A percentile compares a stretch with the other conserved stretches of the same genome.
phyloP scores from a whole-genome alignment of 2,113 vertebrate species.

The Cryptomyrus ogoouensis region DNA sequence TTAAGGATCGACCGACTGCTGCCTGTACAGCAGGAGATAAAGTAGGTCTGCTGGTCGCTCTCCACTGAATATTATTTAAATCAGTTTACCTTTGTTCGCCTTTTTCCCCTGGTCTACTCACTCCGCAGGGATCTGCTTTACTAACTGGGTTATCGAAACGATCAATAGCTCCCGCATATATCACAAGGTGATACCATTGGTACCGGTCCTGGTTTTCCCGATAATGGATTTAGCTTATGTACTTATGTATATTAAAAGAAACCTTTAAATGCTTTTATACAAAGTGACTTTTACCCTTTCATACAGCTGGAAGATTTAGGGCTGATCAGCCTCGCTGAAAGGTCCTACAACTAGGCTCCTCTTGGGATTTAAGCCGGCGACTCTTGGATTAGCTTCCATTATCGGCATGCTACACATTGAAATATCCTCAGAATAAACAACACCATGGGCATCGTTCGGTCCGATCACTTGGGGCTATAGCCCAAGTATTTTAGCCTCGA shows the following conservation, averaged over 20 bases:
- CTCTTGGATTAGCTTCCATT: not conserved
- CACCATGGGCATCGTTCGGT: not conserved
- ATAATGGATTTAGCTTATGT: not conserved
- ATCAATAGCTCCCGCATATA: not conserved
- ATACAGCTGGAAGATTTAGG: not conserved
- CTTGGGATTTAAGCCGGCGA: not conserved
- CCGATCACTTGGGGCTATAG: no score
- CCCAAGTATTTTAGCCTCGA: no score
- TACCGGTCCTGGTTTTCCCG: not conserved
- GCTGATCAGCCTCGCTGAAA: not conserved
- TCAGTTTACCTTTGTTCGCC: not conserved
- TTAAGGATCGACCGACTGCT: not conserved
- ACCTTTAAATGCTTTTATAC: not conserved
- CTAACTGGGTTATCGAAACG: conserved; percentile 1
- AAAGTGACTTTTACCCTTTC: conserved; percentile 1
- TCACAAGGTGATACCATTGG: not conserved
- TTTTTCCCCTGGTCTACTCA: not conserved
- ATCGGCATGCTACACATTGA: not conserved
- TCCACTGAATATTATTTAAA: not conserved
- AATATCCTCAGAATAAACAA: not conserved
- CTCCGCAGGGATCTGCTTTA: not conserved
- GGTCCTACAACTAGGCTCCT: not conserved
- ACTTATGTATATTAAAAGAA: conserved; percentile 1
- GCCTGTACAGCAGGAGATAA: not conserved
- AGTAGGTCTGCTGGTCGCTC: not conserved